Evolutionary conservation across 2,888 invertebrate species (phyloP).

Genomic region (Bombylius discolor): DNA sequence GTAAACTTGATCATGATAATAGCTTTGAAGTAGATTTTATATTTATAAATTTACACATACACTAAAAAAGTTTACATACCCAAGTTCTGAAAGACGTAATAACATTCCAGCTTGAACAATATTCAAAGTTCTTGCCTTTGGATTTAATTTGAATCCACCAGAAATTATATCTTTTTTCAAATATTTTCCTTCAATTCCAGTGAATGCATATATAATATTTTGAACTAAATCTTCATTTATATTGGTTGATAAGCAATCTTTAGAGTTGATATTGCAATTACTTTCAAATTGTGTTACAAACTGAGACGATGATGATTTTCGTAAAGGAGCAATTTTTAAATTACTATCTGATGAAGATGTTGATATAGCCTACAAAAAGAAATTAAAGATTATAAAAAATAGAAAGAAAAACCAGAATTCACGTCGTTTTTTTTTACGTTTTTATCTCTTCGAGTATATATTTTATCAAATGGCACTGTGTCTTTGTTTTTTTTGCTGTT

Average conservation of each 20-base stretch:
- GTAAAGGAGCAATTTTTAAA: slow-evolving; percentile 12
- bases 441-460: background rate
- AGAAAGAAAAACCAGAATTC: background rate
- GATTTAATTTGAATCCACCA: slow-evolving; percentile 49
- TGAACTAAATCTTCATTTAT: slow-evolving; percentile 44
- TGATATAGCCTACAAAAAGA: no score
- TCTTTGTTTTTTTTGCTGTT: background rate
- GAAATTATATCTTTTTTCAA: slow-evolving; percentile 50
- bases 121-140: slow-evolving; percentile 38
- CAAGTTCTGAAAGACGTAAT: slow-evolving; percentile 69
- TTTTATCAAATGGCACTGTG: background rate
- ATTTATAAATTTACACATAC: background rate
- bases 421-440: no score
- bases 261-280: slow-evolving; percentile 14
- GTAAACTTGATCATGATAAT: slow-evolving; percentile 60
- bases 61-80: slow-evolving; percentile 44
- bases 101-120: slow-evolving; percentile 50
- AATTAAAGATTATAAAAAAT: background rate
- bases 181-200: slow-evolving; percentile 73
- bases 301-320: background rate
- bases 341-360: slow-evolving; percentile 13
- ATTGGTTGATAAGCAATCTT: slow-evolving; percentile 9
- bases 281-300: slow-evolving; percentile 14
- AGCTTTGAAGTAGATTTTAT: slow-evolving; percentile 13
- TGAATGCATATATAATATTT: slow-evolving; percentile 73